These are phyloP conservation scores for Mionectes macconnelli DNA, from an alignment of 2,113 vertebrate species.

Conservation along the genomic window DNA sequence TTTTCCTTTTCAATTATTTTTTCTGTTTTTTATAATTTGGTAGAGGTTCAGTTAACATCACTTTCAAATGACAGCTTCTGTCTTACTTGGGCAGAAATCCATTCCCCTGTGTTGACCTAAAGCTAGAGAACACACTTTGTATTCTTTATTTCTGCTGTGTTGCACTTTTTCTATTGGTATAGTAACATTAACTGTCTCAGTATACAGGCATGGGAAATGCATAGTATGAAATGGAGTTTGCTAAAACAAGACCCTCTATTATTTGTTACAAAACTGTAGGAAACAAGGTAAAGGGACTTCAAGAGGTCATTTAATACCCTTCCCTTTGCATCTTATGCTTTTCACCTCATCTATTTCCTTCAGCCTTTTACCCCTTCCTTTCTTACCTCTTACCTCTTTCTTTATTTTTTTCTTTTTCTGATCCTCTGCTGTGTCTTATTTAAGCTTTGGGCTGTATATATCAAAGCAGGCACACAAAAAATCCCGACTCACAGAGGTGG, in stretches of 20 bases:
- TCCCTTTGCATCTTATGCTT: background rate
- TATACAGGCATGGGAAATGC: background rate
- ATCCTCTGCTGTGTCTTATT: background rate
- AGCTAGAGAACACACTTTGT: background rate
- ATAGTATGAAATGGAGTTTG: background rate
- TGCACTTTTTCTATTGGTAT: background rate
- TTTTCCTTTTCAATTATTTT: background rate
- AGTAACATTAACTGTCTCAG: background rate
- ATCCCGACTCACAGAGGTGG: background rate
- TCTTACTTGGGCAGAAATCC: background rate
- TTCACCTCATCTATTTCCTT: background rate
- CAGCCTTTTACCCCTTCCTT: background rate
- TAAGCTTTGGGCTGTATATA: background rate
- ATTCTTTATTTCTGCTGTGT: background rate
- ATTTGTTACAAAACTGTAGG: background rate
- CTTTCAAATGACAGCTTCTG: background rate
- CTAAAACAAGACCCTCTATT: background rate
- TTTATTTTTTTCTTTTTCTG: background rate
- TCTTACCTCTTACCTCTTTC: background rate
- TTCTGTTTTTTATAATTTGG: background rate
- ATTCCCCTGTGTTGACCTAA: background rate
- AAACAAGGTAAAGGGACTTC: background rate
- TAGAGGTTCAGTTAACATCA: background rate
- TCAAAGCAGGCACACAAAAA: background rate
- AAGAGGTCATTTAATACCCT: background rate